Base-by-base conservation (phyloP, 2,797 vertebrate genomes). In the Myoxocephalus aenaeus region DNA sequence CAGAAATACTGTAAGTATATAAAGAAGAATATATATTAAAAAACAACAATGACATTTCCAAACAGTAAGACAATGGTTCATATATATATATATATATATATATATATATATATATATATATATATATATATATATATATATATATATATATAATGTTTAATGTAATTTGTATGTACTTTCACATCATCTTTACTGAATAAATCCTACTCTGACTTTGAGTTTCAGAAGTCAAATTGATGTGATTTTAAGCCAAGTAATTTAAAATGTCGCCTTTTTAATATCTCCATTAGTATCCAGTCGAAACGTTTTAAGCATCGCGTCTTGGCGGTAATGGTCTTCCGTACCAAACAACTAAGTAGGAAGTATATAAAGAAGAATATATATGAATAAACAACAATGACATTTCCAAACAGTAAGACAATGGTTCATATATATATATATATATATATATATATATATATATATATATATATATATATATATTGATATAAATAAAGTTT, bases 261-360 rank as follows among this genome's bases (percentile, higher is more conserved):
- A 20, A 18, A 58, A 58, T 6, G 56, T 34, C 20, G 5, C 17
- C 29, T 58, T 18, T 51, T 58, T 3, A 58, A 34, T 27, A 20
- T 3, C 22, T 14, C 6, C 5, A 51, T n/a, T 22, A 4, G 0
- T 4, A 20, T 50, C 48, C 2, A n/a, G 7, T n/a, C 20, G 3
- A n/a, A n/a, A 22, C 1, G 2, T 5, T 17, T 17, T 11, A 12
- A 2, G 0, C 10, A 2, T 3, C 12, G 1, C 5, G 12, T 14
- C 4, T 44, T 7, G 40, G 61, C 40, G 4, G 8, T 1, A 0
- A 3, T 15, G 20, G 34, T 38, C 70, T 29, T 79, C 81, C 77
- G 65, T 84, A 13, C 25, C n/a, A 50, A n/a, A 22, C 48, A 51
- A 50, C 3, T 50, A 9, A 50, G 48, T 50, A 50, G 20, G 20